phyloP scores from a whole-genome alignment of 2,797 vertebrate species.

The Pangasius krempfi region DNA sequence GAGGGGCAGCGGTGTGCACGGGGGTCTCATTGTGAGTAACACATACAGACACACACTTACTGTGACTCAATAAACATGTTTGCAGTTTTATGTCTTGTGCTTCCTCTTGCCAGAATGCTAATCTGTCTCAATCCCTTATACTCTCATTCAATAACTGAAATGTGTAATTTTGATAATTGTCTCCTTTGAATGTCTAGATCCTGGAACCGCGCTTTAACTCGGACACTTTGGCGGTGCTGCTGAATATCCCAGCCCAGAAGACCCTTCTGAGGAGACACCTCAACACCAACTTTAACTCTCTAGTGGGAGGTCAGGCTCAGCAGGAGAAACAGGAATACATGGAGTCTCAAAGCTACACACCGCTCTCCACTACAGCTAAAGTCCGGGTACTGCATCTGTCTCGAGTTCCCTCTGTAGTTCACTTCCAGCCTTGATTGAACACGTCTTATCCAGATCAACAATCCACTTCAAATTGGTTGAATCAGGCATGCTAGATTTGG shows the following conservation, averaged over 20 bases:
- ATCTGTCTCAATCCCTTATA: neutral
- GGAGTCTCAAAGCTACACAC: slow-evolving; percentile 79
- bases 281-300: slow-evolving; percentile 86
- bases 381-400: slow-evolving; percentile 81
- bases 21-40: slow-evolving; percentile 90
- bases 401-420: neutral
- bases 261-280: slow-evolving; percentile 92
- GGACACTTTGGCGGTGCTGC: slow-evolving; percentile 90
- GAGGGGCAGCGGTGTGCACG: slow-evolving; percentile 93
- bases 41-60: neutral
- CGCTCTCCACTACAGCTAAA: slow-evolving; percentile 93
- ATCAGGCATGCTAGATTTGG: neutral
- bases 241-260: slow-evolving; percentile 95
- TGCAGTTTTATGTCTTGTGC: neutral
- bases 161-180: slow-evolving; percentile 27
- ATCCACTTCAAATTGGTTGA: neutral
- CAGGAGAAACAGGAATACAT: slow-evolving; percentile 90
- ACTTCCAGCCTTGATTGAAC: neutral
- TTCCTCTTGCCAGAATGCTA: neutral
- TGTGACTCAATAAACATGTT: neutral
- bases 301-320: slow-evolving; percentile 88
- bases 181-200: slow-evolving; percentile 74
- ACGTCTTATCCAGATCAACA: neutral
- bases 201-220: slow-evolving; percentile 92
- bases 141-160: neutral